Base-by-base conservation (phyloP, 2,113 vertebrate genomes). In the Cariama cristata region DNA sequence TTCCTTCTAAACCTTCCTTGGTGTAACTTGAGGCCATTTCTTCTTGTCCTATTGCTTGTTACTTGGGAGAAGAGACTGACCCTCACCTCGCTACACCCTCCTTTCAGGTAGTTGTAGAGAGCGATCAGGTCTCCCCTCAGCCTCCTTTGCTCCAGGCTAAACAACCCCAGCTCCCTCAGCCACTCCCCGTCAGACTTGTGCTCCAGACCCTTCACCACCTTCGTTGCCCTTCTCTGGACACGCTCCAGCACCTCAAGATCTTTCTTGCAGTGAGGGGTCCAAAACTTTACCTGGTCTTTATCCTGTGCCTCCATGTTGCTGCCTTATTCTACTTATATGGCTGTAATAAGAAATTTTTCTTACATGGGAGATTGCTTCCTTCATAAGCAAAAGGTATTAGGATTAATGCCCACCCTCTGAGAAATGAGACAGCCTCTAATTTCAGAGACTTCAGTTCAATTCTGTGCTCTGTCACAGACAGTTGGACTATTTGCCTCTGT, bases 11-110 rank as follows among this genome's bases (percentile, higher is more conserved):
- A 38, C 38, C 38, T 38, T 8, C 38, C 38, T 8, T 38, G 38
- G 38, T 38, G 38, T 8, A 38, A 38, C 38, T 38, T 38, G 16
- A 45, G 20, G 20, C 11, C 66, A 19, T 86, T 86, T 79, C 12
- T 3, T 79, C 52, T 53, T 67, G 24, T 27, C 9, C 20, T n/a
- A 14, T 26, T 8, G 0, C 0, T 60, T 67, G 20, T 53, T 45
- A 15, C 23, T 45, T 19, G 24, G 11, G n/a, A 60, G 20, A 86
- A 40, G 4, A 53, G 28, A 21, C 11, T 7, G 26, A 47, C 2
- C 3, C 32, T 15, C 33, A 40, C 5, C 16, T 74, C 11, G 12
- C 33, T n/a, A 19, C 14, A 60, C 2, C 9, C 8, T 66, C 38
- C 38, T 38, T 38, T 38, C 38, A 38, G 38, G 38, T 38, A 38